Evolutionary conservation across 2,113 vertebrate genomes (phyloP).

Genomic region (Zeus faber): DNA sequence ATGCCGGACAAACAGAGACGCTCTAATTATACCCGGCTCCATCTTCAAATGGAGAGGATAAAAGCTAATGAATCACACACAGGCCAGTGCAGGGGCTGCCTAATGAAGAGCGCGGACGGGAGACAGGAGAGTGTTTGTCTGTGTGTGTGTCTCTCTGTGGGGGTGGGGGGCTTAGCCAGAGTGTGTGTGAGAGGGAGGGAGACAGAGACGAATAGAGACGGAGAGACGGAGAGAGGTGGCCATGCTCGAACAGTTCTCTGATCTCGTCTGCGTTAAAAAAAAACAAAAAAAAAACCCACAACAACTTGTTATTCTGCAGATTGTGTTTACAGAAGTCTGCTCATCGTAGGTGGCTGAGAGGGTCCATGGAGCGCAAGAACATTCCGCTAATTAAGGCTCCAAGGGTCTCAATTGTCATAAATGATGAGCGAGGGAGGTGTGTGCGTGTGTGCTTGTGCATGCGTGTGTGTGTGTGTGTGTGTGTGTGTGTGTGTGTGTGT

Average conservation of each 20-base stretch:
- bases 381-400: constrained; percentile 91
- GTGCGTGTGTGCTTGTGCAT: too few relatives aligned
- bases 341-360: constrained; percentile 59
- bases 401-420: constrained; percentile 83
- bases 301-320: constrained; percentile 67
- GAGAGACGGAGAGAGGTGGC: constrained; percentile 14
- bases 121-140: constrained; percentile 6
- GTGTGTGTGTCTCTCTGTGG: background rate
- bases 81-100: constrained; percentile 58
- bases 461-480: too few relatives aligned
- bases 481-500: too few relatives aligned
- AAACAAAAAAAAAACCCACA: constrained; percentile 39
- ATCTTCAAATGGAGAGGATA: constrained; percentile 74
- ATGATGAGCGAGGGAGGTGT: constrained; percentile 79
- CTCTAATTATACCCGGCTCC: constrained; percentile 74
- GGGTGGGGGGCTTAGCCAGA: background rate
- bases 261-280: constrained; percentile 59
- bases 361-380: constrained; percentile 74
- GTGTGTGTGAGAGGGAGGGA: constrained; percentile 4
- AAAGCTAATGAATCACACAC: constrained; percentile 76
- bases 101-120: constrained; percentile 72
- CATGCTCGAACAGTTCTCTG: constrained; percentile 62
- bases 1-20: constrained; percentile 72
- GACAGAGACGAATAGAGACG: constrained; percentile 3
- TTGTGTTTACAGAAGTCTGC: constrained; percentile 66